Evolutionary conservation across 1,140 invertebrate genomes (phyloP).

Genomic region (Agrilus planipennis): DNA sequence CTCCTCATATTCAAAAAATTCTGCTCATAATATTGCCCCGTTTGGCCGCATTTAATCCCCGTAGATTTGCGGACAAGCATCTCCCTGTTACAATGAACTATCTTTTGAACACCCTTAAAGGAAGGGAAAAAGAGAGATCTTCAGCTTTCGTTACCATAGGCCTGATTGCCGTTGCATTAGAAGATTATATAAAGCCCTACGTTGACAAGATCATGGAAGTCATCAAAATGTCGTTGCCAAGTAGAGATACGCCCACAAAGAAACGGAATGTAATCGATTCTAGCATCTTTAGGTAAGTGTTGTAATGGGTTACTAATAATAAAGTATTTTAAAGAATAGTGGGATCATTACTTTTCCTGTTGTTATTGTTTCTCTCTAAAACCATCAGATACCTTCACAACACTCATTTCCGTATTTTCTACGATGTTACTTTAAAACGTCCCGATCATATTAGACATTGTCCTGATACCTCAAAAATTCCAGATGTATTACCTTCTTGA

Average conservation of each 20-base stretch:
- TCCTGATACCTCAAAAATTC: no score
- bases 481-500: conserved; percentile 88
- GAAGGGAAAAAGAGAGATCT: conserved; percentile 70
- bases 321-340: no score
- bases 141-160: conserved; percentile 80
- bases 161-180: conserved; percentile 82
- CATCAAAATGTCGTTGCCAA: conserved; percentile 68
- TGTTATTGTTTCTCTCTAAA: no score
- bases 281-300: conserved; percentile 81
- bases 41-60: conserved; percentile 82
- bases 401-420: no score
- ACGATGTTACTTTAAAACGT: no score
- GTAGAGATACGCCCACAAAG: conserved; percentile 60
- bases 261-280: conserved; percentile 68
- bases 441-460: no score
- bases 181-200: conserved; percentile 66
- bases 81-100: conserved; percentile 66
- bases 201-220: conserved; percentile 78
- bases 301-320: no score
- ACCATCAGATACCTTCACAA: no score
- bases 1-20: conserved; percentile 74
- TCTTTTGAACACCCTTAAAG: conserved; percentile 59
- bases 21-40: conserved; percentile 83
- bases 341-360: no score
- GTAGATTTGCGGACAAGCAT: conserved; percentile 69